phyloP scores from a whole-genome alignment of 2,797 vertebrate species.

The Myotis pilosus region DNA sequence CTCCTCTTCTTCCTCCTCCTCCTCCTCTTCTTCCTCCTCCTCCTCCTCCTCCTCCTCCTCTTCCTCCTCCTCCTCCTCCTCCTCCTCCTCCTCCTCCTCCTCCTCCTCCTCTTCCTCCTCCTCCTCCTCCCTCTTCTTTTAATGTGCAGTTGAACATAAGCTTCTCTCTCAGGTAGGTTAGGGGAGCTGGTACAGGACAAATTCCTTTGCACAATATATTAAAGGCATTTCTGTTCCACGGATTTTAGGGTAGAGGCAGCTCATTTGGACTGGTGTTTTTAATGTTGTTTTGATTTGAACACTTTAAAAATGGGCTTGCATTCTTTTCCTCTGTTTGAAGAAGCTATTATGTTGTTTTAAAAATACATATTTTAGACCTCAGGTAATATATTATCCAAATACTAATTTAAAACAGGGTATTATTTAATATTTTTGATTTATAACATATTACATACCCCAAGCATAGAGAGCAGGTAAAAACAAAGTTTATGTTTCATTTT shows the following conservation, averaged over 20 bases:
- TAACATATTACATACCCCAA: background rate
- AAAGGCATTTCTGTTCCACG: background rate
- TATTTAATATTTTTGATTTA: constrained; percentile 64
- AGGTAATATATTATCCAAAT: constrained; percentile 43
- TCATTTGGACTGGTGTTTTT: background rate
- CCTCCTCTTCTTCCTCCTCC: background rate
- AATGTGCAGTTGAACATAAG: background rate
- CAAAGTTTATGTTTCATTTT: constrained; percentile 48
- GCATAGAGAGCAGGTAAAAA: constrained; percentile 44
- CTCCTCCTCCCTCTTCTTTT: background rate
- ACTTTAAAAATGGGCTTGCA: background rate
- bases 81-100: background rate
- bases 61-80: background rate
- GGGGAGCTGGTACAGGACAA: background rate
- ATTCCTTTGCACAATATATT: background rate
- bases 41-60: background rate
- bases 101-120: background rate
- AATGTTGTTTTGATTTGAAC: constrained; percentile 38
- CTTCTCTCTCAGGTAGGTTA: background rate
- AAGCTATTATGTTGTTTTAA: constrained; percentile 43
- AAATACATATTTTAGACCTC: constrained; percentile 43
- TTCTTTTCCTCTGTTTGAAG: constrained; percentile 48
- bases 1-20: background rate
- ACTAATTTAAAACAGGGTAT: constrained; percentile 59
- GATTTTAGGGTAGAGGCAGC: background rate